phyloP scores from a whole-genome alignment of 1,140 invertebrate genomes.

The Cotesia glomerata region DNA sequence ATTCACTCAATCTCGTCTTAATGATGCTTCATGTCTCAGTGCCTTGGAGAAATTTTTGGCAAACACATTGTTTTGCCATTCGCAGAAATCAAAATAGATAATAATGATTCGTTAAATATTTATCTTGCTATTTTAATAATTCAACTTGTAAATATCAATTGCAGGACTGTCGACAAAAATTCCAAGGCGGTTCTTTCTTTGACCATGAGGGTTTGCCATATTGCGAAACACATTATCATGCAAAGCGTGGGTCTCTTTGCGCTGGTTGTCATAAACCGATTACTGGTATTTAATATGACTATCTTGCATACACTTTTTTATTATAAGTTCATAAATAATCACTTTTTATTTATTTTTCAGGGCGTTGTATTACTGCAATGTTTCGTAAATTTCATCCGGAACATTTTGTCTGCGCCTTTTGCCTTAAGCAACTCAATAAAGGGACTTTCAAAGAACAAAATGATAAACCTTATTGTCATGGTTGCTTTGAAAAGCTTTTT shows the following conservation, averaged over 20 bases:
- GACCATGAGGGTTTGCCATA: slow-evolving; percentile 96
- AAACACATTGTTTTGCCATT: not conserved
- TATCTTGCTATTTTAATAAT: slow-evolving; percentile 10
- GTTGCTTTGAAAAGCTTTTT: slow-evolving; percentile 96
- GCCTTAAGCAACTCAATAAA: slow-evolving; percentile 95
- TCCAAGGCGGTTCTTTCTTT: slow-evolving; percentile 92
- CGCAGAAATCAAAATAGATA: not conserved
- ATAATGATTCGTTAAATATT: slow-evolving; percentile 7
- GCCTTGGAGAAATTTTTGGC: not conserved
- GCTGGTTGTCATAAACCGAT: slow-evolving; percentile 98
- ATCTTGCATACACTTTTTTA: too few relatives aligned
- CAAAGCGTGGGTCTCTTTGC: slow-evolving; percentile 94
- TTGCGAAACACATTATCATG: slow-evolving; percentile 98
- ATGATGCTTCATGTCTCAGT: not conserved
- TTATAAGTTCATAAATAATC: slow-evolving; percentile 2
- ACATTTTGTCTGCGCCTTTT: slow-evolving; percentile 98
- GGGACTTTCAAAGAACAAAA: slow-evolving; percentile 98
- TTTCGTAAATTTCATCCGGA: slow-evolving; percentile 98
- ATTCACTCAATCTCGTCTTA: not conserved
- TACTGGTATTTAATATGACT: slow-evolving; percentile 66
- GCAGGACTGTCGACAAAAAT: slow-evolving; percentile 91
- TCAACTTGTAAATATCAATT: slow-evolving; percentile 49
- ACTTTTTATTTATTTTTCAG: slow-evolving; percentile 59
- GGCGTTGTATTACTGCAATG: slow-evolving; percentile 98
- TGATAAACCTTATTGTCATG: slow-evolving; percentile 97